Evolutionary conservation across 2,888 invertebrate genomes (phyloP).

Genomic region (Tolmerus cingulatus): DNA sequence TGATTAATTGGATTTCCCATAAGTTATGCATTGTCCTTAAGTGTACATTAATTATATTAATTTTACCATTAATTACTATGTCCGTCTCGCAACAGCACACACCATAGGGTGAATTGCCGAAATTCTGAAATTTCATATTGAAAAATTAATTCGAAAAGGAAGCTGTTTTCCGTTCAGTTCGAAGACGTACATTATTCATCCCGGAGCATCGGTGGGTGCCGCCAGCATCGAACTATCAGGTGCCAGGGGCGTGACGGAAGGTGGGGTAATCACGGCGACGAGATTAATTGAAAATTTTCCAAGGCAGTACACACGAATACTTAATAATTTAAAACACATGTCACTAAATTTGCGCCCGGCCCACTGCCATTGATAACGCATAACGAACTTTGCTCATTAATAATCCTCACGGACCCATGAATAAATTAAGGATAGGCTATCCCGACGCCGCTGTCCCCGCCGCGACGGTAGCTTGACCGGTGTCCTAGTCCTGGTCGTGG

Average conservation of each 20-base stretch:
- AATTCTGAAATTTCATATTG: neutral
- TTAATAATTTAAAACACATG: conserved; percentile 39
- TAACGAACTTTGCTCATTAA: conserved; percentile 33
- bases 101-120: neutral
- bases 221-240: neutral
- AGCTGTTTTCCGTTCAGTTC: neutral
- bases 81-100: neutral
- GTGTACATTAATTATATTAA: neutral
- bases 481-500: neutral
- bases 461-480: neutral
- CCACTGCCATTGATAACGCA: conserved; percentile 19
- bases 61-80: neutral
- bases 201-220: neutral
- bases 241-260: neutral
- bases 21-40: neutral
- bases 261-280: neutral
- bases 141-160: neutral
- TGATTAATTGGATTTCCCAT: neutral
- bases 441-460: neutral
- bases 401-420: conserved; percentile 29
- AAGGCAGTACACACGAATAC: conserved; percentile 17
- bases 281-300: conserved; percentile 36
- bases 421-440: conserved; percentile 21
- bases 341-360: conserved; percentile 23
- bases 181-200: neutral